Conservation (phyloP, 1,140 invertebrate genomes). For the Cepaea nemoralis region DNA sequence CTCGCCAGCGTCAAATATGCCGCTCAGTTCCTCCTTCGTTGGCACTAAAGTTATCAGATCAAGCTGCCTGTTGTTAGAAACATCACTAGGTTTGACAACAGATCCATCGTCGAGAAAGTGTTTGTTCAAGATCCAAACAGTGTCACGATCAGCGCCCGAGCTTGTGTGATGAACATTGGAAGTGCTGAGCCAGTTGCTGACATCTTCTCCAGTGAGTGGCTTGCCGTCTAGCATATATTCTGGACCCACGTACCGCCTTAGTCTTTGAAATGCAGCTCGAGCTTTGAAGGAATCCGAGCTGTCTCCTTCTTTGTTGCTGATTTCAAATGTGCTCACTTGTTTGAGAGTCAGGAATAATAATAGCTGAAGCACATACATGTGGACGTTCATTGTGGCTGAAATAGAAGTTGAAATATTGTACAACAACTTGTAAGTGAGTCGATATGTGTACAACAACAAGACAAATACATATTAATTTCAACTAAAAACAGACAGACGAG, state of each 20-base stretch:
- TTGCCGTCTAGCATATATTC: constrained; percentile 8
- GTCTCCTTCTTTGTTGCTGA: constrained; percentile 21
- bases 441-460: too few relatives aligned
- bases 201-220: constrained; percentile 14
- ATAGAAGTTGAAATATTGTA: constrained; percentile 4
- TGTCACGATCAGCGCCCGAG: background rate
- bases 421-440: too few relatives aligned
- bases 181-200: constrained; percentile 37
- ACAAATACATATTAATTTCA: too few relatives aligned
- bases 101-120: constrained; percentile 9
- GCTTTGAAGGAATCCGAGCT: constrained; percentile 41
- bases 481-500: too few relatives aligned
- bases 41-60: background rate
- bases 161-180: background rate
- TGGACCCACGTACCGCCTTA: constrained; percentile 31
- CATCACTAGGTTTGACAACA: background rate
- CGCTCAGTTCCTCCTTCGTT: background rate
- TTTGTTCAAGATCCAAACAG: background rate
- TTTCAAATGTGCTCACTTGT: constrained; percentile 42
- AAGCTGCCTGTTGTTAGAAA: background rate
- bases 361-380: background rate
- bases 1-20: constrained; percentile 24
- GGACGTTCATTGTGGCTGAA: background rate
- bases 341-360: background rate
- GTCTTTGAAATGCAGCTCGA: constrained; percentile 42